phyloP scores from a whole-genome alignment of 2,888 invertebrate species.

The Oligia latruncula region DNA sequence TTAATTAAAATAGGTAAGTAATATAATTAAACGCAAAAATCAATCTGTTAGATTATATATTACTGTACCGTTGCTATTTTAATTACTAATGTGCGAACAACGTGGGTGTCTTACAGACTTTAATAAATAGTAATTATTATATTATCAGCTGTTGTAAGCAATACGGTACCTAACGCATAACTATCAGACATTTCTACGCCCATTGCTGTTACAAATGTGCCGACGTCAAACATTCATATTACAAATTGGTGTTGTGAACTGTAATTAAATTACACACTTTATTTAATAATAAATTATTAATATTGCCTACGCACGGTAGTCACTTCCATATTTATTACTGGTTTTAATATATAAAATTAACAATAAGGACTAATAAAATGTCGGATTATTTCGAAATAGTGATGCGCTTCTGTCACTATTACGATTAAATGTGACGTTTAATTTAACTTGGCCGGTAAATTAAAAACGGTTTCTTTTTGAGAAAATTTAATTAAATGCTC shows the following conservation, averaged over 20 bases:
- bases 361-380: conserved; percentile 38
- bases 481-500: not conserved
- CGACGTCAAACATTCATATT: conserved; percentile 52
- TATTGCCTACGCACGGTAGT: conserved; percentile 47
- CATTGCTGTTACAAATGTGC: conserved; percentile 55
- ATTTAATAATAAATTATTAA: conserved; percentile 60
- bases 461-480: conserved; percentile 4
- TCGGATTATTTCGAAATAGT: conserved; percentile 51
- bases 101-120: conserved; percentile 51
- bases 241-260: conserved; percentile 62
- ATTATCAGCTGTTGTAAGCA: conserved; percentile 42
- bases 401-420: conserved; percentile 29
- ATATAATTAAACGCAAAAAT: not conserved
- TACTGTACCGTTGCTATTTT: conserved; percentile 23
- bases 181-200: conserved; percentile 49
- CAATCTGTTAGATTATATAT: not conserved
- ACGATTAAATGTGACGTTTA: conserved; percentile 31
- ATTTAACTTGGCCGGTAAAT: conserved; percentile 15
- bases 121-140: conserved; percentile 43
- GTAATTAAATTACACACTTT: conserved; percentile 60
- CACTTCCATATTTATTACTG: conserved; percentile 36
- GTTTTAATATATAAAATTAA: conserved; percentile 37
- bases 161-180: conserved; percentile 42
- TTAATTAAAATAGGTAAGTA: not conserved
- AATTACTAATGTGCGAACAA: conserved; percentile 35